Conservation (phyloP, 2,797 vertebrate genomes). For the Acanthurus lineatus region DNA sequence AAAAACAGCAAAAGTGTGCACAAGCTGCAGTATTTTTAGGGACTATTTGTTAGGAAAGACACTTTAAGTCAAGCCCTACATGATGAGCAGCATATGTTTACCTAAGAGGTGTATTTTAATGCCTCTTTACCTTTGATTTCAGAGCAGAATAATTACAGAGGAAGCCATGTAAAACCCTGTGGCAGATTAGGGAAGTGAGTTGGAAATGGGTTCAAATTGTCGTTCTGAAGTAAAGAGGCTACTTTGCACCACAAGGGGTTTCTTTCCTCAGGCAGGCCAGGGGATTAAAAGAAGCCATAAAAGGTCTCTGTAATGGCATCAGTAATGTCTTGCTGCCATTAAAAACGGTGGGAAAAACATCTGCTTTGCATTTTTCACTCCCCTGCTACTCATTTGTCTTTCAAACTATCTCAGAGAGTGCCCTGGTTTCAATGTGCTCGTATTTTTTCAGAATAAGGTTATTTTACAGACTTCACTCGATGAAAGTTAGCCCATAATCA, state of each 20-base stretch:
- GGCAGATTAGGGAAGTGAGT: slow-evolving; percentile 95
- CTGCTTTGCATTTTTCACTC: slow-evolving; percentile 88
- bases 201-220: slow-evolving; percentile 97
- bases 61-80: slow-evolving; percentile 83
- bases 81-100: slow-evolving; percentile 91
- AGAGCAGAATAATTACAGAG: slow-evolving; percentile 81
- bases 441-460: slow-evolving; percentile 61
- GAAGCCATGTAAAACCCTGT: slow-evolving; percentile 88
- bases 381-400: slow-evolving; percentile 85
- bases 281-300: slow-evolving; percentile 96
- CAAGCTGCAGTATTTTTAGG: slow-evolving; percentile 26
- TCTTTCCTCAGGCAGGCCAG: slow-evolving; percentile 88
- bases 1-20: background rate
- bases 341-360: slow-evolving; percentile 94
- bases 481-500: slow-evolving; percentile 45
- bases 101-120: slow-evolving; percentile 83
- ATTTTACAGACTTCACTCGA: slow-evolving; percentile 56
- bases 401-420: slow-evolving; percentile 77
- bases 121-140: slow-evolving; percentile 79
- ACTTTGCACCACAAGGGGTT: slow-evolving; percentile 94
- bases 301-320: slow-evolving; percentile 97
- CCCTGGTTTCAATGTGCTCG: slow-evolving; percentile 67
- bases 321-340: slow-evolving; percentile 98
- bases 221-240: slow-evolving; percentile 93
- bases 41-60: slow-evolving; percentile 64